phyloP scores from a whole-genome alignment of 2,113 vertebrate species.

The Dasyurus viverrinus region DNA sequence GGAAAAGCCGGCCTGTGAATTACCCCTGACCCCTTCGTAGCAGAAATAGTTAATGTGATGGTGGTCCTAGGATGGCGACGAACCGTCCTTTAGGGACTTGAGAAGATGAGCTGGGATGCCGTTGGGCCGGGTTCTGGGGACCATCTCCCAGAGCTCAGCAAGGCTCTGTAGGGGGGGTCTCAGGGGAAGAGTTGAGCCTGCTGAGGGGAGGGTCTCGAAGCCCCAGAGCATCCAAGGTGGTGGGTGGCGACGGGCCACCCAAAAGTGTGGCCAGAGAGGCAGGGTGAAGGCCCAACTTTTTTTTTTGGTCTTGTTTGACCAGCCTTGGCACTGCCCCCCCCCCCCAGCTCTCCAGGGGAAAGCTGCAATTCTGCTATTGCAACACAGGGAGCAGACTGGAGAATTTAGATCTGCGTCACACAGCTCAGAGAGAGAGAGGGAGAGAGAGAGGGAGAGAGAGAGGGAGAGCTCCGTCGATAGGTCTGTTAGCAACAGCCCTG shows the following conservation, averaged over 20 bases:
- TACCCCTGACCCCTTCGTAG: constrained; percentile 22
- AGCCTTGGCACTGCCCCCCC: constrained; percentile 87
- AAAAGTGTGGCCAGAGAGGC: constrained; percentile 69
- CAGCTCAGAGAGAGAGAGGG: constrained; percentile 84
- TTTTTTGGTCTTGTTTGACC: constrained; percentile 81
- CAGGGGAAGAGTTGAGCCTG: constrained; percentile 71
- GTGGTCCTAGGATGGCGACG: constrained; percentile 28
- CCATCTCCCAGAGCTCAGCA: constrained; percentile 83
- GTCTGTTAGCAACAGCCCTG: constrained; percentile 91
- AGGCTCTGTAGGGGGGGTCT: constrained; percentile 60
- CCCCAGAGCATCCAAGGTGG: constrained; percentile 73
- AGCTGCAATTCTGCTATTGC: constrained; percentile 90
- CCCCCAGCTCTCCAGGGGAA: constrained; percentile 87
- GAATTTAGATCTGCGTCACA: constrained; percentile 99
- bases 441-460: constrained; percentile 76
- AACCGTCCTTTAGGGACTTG: not conserved
- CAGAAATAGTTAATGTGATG: constrained; percentile 63
- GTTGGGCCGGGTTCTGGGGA: constrained; percentile 64
- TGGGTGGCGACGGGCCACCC: constrained; percentile 39
- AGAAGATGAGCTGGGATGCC: constrained; percentile 44
- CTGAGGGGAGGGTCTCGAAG: constrained; percentile 66
- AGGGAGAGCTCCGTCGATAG: constrained; percentile 86
- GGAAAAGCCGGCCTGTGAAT: not conserved
- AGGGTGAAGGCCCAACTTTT: constrained; percentile 80
- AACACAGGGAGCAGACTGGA: constrained; percentile 93